Base-by-base conservation (phyloP, 2,113 vertebrate species). In the Dipodomys merriami region DNA sequence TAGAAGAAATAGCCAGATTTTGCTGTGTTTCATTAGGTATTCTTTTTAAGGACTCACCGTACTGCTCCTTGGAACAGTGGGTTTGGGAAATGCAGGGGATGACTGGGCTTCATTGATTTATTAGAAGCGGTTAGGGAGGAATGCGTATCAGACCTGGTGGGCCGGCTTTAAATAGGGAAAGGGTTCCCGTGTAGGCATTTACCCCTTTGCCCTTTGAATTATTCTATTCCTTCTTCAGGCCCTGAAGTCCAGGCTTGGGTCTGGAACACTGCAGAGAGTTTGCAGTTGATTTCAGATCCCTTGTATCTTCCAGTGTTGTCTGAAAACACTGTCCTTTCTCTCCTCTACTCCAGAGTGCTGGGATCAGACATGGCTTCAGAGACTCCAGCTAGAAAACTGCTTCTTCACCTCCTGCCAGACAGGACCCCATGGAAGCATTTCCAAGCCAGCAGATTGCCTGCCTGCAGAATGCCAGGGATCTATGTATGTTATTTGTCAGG, bases 251-350 rank as follows among this genome's bases (percentile, higher is more conserved):
- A 83, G 88, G 29, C 33, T 71, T 68, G 79, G 62, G 81, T 88
- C 29, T 39, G 60, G 77, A 91, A 57, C 18, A 44, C 1, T 57
- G 62, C 20, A 81, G 39, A 77, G 30, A 64, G 44, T 39, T 60
- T 83, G 53, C 64, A 65, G 13, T 10, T 39, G 44, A 67, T 65
- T 80, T 89, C 71, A 62, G 46, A 33, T 73, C 86, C 46, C 83
- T 94, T 2, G 0, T 62, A 80, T 88, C 62, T 91, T 77, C 16
- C 33, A 64, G 4, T 20, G 7, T 23, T 29, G 23, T 74, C 78
- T 83, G 91, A 89, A 93, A n/a, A 62, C 39, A 53, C 30, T 86
- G 35, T 46, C 27, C 13, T 82, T 78, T 78, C 53, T 89, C 44
- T 53, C 25, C 23, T 91, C 44, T 30, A 30, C 64, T 78, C 27